Percentiles rank a stretch among this genome's conserved stretches.
Conservation (phyloP, 2,797 vertebrate species). For the Crypturellus tataupa region DNA sequence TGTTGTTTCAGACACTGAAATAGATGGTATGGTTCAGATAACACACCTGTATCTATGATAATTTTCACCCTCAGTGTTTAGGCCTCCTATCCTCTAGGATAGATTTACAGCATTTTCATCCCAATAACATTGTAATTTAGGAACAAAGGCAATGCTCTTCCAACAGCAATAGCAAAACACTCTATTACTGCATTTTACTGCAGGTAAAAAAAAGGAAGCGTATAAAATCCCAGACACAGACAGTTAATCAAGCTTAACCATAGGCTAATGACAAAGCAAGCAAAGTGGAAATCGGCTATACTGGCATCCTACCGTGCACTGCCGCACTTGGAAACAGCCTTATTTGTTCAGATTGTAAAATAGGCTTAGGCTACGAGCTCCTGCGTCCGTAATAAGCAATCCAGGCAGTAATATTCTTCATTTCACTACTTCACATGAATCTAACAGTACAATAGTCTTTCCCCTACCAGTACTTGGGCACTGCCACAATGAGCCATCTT, state of each 20-base stretch:
- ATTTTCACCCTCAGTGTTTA: background rate
- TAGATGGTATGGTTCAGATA: background rate
- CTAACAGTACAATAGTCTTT: background rate
- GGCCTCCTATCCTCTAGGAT: background rate
- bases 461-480: rapidly evolving
- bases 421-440: background rate
- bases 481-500: background rate
- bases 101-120: conserved; percentile 7
- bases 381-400: background rate
- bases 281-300: conserved; percentile 1
- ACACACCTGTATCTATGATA: background rate
- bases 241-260: conserved; percentile 44
- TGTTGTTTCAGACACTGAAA: background rate
- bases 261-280: conserved; percentile 31
- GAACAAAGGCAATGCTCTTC: background rate
- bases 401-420: background rate
- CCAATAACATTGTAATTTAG: background rate
- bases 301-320: background rate
- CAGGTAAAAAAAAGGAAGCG: background rate
- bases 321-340: background rate
- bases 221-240: background rate
- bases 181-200: background rate
- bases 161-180: background rate
- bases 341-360: background rate
- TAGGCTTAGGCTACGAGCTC: rapidly evolving